phyloP scores from a whole-genome alignment of 2,888 invertebrate species.

The Spilarctia lutea region DNA sequence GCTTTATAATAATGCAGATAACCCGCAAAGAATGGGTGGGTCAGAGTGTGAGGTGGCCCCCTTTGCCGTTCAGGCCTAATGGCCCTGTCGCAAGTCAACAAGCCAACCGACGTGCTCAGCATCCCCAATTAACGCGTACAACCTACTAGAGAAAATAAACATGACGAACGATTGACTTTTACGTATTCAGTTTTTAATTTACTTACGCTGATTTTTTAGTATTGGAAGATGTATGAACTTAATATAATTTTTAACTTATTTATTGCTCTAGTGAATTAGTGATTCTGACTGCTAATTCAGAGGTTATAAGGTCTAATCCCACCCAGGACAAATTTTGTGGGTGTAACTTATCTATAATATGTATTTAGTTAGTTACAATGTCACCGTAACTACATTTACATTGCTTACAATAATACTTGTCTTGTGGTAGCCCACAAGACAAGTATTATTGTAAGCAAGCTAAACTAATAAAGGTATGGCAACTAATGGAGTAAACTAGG shows the following conservation, averaged over 20 bases:
- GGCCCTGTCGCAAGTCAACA: conserved; percentile 78
- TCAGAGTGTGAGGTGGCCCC: conserved; percentile 48
- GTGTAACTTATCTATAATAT: too few relatives aligned
- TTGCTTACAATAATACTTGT: too few relatives aligned
- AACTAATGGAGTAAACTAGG: too few relatives aligned
- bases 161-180: conserved; percentile 63
- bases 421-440: too few relatives aligned
- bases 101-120: conserved; percentile 71
- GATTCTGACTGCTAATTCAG: too few relatives aligned
- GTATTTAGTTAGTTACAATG: too few relatives aligned
- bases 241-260: neutral
- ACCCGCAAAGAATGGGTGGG: conserved; percentile 63
- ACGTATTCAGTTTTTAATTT: conserved; percentile 41
- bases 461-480: too few relatives aligned
- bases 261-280: too few relatives aligned
- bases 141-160: conserved; percentile 69
- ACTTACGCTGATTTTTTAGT: neutral
- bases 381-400: too few relatives aligned
- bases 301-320: too few relatives aligned
- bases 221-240: neutral
- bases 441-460: too few relatives aligned
- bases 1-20: conserved; percentile 63
- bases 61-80: conserved; percentile 65
- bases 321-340: too few relatives aligned
- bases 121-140: conserved; percentile 73